A percentile compares a stretch with the other conserved stretches of the same genome.
Conservation (phyloP, 2,113 vertebrate genomes). For the Macrotis lagotis region DNA sequence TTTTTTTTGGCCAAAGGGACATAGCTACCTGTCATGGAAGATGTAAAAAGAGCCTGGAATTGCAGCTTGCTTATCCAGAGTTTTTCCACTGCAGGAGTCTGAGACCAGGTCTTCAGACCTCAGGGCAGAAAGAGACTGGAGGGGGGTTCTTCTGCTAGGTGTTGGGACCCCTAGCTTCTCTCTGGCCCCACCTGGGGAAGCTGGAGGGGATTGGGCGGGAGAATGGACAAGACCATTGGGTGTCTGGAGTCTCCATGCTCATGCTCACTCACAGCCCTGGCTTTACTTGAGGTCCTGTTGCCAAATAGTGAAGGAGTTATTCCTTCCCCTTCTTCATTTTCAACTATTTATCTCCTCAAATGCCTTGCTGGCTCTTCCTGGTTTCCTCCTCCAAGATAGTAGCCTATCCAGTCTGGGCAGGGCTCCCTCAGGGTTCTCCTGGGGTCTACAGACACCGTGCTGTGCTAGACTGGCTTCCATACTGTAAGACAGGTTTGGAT, state of each 20-base stretch:
- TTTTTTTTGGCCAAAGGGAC: not conserved
- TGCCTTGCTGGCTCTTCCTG: not conserved
- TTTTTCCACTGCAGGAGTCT: not conserved
- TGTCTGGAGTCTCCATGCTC: not conserved
- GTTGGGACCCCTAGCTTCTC: not conserved
- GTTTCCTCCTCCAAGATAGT: not conserved
- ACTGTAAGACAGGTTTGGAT: not conserved
- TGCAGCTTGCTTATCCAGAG: not conserved
- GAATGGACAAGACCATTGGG: not conserved
- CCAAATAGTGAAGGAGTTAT: no score
- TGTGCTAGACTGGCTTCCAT: not conserved
- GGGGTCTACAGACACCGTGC: not conserved
- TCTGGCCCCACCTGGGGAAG: not conserved
- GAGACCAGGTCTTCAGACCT: not conserved
- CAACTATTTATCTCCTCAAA: not conserved
- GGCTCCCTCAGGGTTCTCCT: not conserved
- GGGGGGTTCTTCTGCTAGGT: not conserved
- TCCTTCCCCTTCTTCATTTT: not conserved
- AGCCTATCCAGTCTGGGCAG: fast-evolving
- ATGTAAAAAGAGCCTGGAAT: not conserved
- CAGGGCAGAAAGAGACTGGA: not conserved
- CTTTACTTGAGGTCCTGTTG: not conserved
- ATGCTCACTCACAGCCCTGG: not conserved
- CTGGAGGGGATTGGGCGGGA: not conserved
- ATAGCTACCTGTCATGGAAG: not conserved